Evolutionary conservation across 2,888 invertebrate species (phyloP).

Genomic region (Microctonus aethiopoides): DNA sequence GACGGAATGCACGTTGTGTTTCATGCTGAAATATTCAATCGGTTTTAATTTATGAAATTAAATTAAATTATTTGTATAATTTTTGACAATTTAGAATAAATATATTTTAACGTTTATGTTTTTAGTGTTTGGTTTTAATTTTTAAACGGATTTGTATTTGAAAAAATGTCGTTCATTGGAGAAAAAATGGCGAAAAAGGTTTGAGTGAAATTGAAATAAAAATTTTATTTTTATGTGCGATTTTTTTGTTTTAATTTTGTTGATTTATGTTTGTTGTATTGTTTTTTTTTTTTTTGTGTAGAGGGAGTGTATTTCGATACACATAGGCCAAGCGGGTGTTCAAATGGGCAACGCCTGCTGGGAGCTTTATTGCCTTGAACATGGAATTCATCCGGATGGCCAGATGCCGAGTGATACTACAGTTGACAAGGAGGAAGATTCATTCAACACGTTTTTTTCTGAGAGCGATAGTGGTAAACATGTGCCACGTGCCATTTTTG

Average conservation of each 20-base stretch:
- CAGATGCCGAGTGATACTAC: slow-evolving; percentile 86
- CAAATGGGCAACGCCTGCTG: slow-evolving; percentile 90
- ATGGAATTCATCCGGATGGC: too few species aligned
- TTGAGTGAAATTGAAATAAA: not conserved
- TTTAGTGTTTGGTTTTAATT: too few species aligned
- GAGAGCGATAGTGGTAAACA: slow-evolving; percentile 84
- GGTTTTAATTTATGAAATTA: not conserved
- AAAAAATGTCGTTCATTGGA: slow-evolving; percentile 30
- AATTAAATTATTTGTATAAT: too few species aligned
- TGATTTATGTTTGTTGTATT: slow-evolving; percentile 14
- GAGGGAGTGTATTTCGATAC: slow-evolving; percentile 90
- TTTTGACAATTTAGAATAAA: too few species aligned
- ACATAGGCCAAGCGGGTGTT: slow-evolving; percentile 87
- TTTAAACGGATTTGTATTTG: not conserved
- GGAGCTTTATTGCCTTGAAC: slow-evolving; percentile 88
- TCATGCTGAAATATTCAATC: not conserved
- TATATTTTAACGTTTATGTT: too few species aligned
- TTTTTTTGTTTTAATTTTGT: too few species aligned
- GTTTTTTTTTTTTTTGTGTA: slow-evolving; percentile 59
- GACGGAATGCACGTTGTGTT: slow-evolving; percentile 14
- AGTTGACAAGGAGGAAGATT: slow-evolving; percentile 79
- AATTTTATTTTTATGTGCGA: too few species aligned
- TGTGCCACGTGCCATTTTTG: slow-evolving; percentile 89
- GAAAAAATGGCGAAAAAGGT: slow-evolving; percentile 51
- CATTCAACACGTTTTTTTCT: slow-evolving; percentile 83